Percentiles rank a stretch among this genome's conserved stretches.
These are phyloP conservation scores for Drosophila merina DNA, from an alignment of 2,888 invertebrate genomes.

Conservation along the genomic window DNA sequence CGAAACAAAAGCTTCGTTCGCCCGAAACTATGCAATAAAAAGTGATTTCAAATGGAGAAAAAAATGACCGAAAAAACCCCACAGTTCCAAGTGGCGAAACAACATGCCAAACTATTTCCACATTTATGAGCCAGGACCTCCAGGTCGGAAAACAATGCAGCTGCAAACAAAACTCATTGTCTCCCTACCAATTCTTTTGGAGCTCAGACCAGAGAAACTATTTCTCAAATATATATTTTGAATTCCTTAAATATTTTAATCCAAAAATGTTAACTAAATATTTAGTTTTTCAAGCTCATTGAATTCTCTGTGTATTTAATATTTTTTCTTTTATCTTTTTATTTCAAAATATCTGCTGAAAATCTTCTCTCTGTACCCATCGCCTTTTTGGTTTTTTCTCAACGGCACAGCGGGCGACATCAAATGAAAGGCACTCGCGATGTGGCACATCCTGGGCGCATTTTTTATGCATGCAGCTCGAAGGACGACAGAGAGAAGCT, in stretches of 20 bases:
- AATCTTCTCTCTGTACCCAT: slow-evolving; percentile 9
- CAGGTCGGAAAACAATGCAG: slow-evolving; percentile 41
- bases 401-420: slow-evolving; percentile 53
- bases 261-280: no score
- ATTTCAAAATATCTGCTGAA: no score
- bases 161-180: slow-evolving; percentile 54
- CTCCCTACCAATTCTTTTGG: slow-evolving; percentile 54
- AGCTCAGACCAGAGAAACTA: neutral
- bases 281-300: no score
- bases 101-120: slow-evolving; percentile 64
- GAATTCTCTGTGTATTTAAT: neutral
- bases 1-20: slow-evolving; percentile 32
- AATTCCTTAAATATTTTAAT: no score
- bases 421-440: slow-evolving; percentile 50
- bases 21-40: slow-evolving; percentile 48
- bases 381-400: slow-evolving; percentile 37
- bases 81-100: slow-evolving; percentile 20
- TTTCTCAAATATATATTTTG: neutral
- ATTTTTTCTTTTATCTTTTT: neutral
- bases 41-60: slow-evolving; percentile 42
- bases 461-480: slow-evolving; percentile 71
- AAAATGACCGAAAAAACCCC: slow-evolving; percentile 5
- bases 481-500: slow-evolving; percentile 59
- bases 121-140: slow-evolving; percentile 64
- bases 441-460: slow-evolving; percentile 68